Base-by-base conservation (phyloP, 2,113 vertebrate genomes). In the Stictonetta naevosa region DNA sequence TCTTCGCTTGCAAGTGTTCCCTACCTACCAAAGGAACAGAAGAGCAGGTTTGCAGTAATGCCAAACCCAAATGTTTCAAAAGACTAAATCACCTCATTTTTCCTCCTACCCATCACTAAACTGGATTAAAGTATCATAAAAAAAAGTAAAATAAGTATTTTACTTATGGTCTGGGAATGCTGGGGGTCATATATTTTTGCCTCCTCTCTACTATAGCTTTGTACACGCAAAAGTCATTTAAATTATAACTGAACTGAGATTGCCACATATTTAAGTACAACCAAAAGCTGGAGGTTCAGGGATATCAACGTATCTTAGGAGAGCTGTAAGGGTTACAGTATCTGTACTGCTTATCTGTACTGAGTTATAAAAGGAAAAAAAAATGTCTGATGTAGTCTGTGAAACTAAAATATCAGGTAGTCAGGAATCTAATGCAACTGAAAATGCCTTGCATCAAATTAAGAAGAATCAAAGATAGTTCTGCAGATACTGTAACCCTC, bases 51-150 rank as follows among this genome's bases (percentile, higher is more conserved):
- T 53, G 26, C 44, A 79, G 69, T 81, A 69, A 86, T 44, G 62
- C 17, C 46, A 56, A 64, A 67, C 5, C 2, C 26, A 69, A 56
- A 42, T 0, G 0, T 78, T 79, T 20, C 2, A 1, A 50, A 74
- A 87, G 10, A 60, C n/a, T 72, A 40, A 76, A 79, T n/a, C 2
- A 16, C 4, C 10, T 75, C 21, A 25, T 4, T 5, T 38, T 26
- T 64, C 28, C 10, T 4, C 9, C 8, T 59, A 79, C 25, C n/a
- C 15, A 79, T 46, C 11, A 22, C 22, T 53, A 62, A 68, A 8
- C 10, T 29, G 53, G 58, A 68, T 33, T 75, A 48, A 78, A 91
- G 8, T 25, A 8, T 53, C 48, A 79, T 4, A 67, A 72, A 90
- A 86, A 31, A 21, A 25, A 23, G 44, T 78, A 79, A 72, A 76